phyloP scores from a whole-genome alignment of 2,113 vertebrate genomes.

The Hemiscyllium ocellatum region DNA sequence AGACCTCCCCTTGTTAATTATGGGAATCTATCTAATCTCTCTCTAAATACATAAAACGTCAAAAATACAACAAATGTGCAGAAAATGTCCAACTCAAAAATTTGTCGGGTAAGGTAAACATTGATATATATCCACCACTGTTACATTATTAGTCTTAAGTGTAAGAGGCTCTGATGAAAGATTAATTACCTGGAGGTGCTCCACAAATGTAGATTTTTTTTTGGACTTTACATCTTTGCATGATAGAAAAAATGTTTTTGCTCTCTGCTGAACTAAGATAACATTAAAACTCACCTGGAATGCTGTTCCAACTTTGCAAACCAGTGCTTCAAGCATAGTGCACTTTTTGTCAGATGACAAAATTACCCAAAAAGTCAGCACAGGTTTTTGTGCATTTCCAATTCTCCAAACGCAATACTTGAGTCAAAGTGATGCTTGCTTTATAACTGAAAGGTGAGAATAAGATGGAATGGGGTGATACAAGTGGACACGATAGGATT shows the following conservation, averaged over 20 bases:
- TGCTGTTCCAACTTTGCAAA: background rate
- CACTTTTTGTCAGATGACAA: background rate
- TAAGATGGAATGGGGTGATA: background rate
- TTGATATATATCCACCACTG: background rate
- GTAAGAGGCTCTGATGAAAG: background rate
- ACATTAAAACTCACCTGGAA: background rate
- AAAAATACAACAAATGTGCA: background rate
- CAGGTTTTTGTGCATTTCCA: background rate
- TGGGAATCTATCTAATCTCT: background rate
- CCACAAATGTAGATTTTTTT: background rate
- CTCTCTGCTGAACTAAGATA: background rate
- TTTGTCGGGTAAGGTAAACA: background rate
- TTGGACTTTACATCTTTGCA: background rate
- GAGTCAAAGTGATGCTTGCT: background rate
- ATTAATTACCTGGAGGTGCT: background rate
- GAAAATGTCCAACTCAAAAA: background rate
- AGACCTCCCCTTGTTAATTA: background rate
- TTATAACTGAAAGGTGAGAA: background rate
- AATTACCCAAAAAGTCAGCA: background rate
- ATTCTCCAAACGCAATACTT: background rate
- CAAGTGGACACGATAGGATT: background rate
- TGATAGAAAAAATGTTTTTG: background rate
- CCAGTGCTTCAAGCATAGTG: background rate
- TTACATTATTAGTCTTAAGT: background rate
- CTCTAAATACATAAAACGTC: background rate